Percentiles rank a stretch among this genome's conserved stretches.
phyloP scores from a whole-genome alignment of 1,140 invertebrate genomes.

The Dinothrombium tinctorium region DNA sequence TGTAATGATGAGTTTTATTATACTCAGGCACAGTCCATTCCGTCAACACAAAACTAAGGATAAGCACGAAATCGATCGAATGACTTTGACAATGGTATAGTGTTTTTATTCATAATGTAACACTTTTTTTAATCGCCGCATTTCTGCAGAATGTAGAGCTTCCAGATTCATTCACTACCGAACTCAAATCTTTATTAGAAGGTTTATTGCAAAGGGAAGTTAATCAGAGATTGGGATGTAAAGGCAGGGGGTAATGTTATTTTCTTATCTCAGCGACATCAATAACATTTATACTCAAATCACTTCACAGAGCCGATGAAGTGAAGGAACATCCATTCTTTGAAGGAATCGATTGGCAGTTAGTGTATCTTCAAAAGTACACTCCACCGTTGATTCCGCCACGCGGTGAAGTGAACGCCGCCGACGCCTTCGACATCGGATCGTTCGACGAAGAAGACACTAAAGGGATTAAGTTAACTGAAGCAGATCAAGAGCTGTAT shows the following conservation, averaged over 20 bases:
- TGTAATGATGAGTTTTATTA: too few species aligned
- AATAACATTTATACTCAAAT: slow-evolving; percentile 2
- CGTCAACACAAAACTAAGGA: slow-evolving; percentile 98
- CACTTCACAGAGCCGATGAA: slow-evolving; percentile 54
- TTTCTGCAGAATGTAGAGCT: slow-evolving; percentile 96
- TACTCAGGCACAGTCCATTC: slow-evolving; percentile 95
- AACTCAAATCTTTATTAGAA: slow-evolving; percentile 70
- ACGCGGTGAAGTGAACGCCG: slow-evolving; percentile 94
- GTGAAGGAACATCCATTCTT: slow-evolving; percentile 96
- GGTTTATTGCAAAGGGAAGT: slow-evolving; percentile 81
- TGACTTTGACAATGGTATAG: slow-evolving; percentile 99
- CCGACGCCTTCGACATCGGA: slow-evolving; percentile 98
- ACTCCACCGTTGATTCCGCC: slow-evolving; percentile 92
- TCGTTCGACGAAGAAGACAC: slow-evolving; percentile 99
- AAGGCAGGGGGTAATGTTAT: slow-evolving; percentile 51
- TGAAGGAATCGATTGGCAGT: slow-evolving; percentile 91
- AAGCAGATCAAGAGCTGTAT: slow-evolving; percentile 91
- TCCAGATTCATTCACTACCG: slow-evolving; percentile 81
- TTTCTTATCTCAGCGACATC: not conserved
- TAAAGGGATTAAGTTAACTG: slow-evolving; percentile 91
- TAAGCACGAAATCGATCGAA: slow-evolving; percentile 97
- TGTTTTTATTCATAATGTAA: too few species aligned
- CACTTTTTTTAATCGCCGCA: too few species aligned
- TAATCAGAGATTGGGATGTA: slow-evolving; percentile 80
- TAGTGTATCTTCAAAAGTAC: slow-evolving; percentile 93